phyloP scores from a whole-genome alignment of 2,797 vertebrate genomes.

The Amazona finschi region DNA sequence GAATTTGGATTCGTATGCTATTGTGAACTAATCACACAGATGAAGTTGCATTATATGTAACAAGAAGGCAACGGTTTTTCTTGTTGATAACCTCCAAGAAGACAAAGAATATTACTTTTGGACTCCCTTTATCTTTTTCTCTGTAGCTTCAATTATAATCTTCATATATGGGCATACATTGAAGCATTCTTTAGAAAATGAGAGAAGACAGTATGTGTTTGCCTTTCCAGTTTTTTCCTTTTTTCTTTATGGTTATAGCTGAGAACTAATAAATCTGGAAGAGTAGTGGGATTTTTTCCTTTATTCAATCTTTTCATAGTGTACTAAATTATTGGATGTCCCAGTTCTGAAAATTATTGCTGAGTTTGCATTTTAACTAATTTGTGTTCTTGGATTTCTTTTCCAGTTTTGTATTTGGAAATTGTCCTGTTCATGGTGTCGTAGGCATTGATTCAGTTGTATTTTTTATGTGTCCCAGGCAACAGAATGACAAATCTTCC shows the following conservation, averaged over 20 bases:
- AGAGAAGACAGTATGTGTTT: not conserved
- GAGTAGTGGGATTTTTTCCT: not conserved
- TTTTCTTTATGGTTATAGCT: not conserved
- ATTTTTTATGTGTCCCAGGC: not conserved
- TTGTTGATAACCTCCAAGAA: not conserved
- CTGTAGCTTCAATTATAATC: not conserved
- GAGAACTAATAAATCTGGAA: not conserved
- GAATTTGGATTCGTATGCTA: not conserved
- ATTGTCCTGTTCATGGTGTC: not conserved
- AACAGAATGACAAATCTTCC: not conserved
- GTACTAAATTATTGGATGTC: not conserved
- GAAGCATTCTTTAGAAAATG: not conserved
- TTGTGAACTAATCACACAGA: not conserved
- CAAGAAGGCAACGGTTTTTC: not conserved
- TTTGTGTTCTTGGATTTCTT: not conserved
- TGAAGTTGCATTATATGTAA: not conserved
- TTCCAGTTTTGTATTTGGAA: not conserved
- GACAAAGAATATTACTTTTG: not conserved
- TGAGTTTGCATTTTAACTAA: not conserved
- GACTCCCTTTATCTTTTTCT: not conserved
- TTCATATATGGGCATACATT: not conserved
- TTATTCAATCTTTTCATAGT: not conserved
- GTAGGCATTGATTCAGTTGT: not conserved
- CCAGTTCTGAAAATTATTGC: not conserved
- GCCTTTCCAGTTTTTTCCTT: not conserved